Base-by-base conservation (phyloP, 2,797 vertebrate species). In the Xenops minutus region DNA sequence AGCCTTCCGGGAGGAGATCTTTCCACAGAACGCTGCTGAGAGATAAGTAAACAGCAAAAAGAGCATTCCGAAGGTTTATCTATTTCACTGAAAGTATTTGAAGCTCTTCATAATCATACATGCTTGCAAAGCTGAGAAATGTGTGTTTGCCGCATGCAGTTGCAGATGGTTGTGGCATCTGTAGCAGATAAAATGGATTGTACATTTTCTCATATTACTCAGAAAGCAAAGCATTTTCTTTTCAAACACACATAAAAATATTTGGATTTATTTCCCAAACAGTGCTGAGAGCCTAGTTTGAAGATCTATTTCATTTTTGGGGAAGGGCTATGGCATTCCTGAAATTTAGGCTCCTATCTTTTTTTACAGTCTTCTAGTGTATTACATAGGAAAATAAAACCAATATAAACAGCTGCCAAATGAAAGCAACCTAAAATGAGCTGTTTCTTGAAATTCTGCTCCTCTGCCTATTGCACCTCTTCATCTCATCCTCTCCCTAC, bases 101-200 rank as follows among this genome's bases (percentile, higher is more conserved):
- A 39, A 75, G 55, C 69, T 66, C 62, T 62, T 84, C 32, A 4
- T 22, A 55, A 37, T 34, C 75, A 37, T 48, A 14, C 2, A 2
- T 72, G 84, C 46, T 77, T 20, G 59, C 2, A 0, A 79, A 85
- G 66, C 73, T 67, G 79, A 32, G 61, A 80, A 89, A 75, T 55
- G 55, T 8, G 86, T 30, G 32, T 37, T 84, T 75, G 85, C 79
- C 89, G 78, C 96, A 54, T 55, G 76, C 82, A 19, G 66, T 83
- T 94, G 92, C 95, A 96, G 95, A 88, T 94, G 93, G 93, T 52
- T 86, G 95, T 41, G 62, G 85, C 91, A 73, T 76, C 89, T 88
- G 85, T 91, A 63, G 87, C 73, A 55, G 63, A 92, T 86, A 76
- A 76, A 69, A 67, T 37, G 63, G 77, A 61, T 82, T 73, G 88